Percentiles rank a stretch among this genome's conserved stretches.
Conservation (phyloP, 2,888 invertebrate species). For the Phorcus lineatus region DNA sequence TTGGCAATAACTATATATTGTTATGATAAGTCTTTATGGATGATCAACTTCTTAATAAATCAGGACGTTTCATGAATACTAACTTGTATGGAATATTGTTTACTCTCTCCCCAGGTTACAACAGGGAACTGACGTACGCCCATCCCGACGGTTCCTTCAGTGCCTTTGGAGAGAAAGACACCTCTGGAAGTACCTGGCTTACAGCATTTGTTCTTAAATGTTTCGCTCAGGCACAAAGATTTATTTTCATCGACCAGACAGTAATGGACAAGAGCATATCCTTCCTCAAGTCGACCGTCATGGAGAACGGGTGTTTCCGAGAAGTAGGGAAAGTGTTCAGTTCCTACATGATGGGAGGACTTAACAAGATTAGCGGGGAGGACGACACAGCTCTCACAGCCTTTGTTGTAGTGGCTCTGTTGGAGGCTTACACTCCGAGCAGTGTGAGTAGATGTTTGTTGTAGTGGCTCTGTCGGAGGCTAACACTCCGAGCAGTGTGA, state of each 20-base stretch:
- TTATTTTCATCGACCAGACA: constrained; percentile 79
- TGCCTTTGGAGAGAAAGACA: constrained; percentile 67
- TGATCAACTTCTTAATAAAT: too few species aligned
- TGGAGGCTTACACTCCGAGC: constrained; percentile 62
- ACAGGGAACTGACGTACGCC: constrained; percentile 91
- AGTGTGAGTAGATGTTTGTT: constrained; percentile 47
- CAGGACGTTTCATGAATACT: not conserved
- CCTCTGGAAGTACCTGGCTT: constrained; percentile 76
- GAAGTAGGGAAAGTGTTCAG: constrained; percentile 76
- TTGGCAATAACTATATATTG: too few species aligned
- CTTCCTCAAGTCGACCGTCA: constrained; percentile 78
- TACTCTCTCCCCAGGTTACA: constrained; percentile 81
- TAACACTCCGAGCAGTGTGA: constrained; percentile 53
- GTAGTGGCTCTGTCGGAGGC: constrained; percentile 50
- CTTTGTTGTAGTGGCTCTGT: constrained; percentile 67
- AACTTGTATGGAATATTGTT: not conserved
- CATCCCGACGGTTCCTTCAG: constrained; percentile 75
- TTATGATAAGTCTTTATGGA: too few species aligned
- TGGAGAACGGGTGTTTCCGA: constrained; percentile 87
- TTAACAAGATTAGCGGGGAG: constrained; percentile 48
- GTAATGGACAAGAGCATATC: constrained; percentile 56
- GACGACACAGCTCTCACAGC: constrained; percentile 64
- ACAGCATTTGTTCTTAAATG: constrained; percentile 86
- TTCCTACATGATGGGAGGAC: constrained; percentile 69
- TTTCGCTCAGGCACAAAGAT: constrained; percentile 79